These are phyloP conservation scores for Danionella dracula DNA, from an alignment of 2,797 vertebrate genomes.

Conservation along the genomic window DNA sequence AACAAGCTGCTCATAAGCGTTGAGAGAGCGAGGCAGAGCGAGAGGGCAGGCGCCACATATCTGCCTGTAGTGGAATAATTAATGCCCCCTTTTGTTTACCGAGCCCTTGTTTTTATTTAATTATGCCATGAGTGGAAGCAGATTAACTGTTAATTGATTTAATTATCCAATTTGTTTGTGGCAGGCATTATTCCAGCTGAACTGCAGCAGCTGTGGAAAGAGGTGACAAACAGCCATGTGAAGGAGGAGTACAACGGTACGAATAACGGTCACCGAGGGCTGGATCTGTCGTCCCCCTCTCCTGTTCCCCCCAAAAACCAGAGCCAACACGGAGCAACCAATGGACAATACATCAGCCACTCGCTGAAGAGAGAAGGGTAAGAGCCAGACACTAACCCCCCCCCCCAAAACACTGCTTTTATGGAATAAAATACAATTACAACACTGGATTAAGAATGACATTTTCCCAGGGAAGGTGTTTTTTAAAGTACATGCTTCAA, in stretches of 20 bases:
- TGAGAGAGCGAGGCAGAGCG: constrained; percentile 32
- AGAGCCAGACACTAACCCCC: constrained; percentile 24
- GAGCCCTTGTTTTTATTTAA: constrained; percentile 86
- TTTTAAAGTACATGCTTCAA: too few relatives aligned
- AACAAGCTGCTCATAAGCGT: constrained; percentile 68
- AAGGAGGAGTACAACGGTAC: constrained; percentile 80
- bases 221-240: constrained; percentile 86
- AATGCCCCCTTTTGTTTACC: constrained; percentile 94
- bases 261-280: constrained; percentile 87
- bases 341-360: constrained; percentile 90
- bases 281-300: constrained; percentile 93
- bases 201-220: constrained; percentile 99
- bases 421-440: too few relatives aligned
- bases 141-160: constrained; percentile 99
- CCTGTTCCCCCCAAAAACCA: constrained; percentile 85
- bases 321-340: constrained; percentile 90
- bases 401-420: too few relatives aligned
- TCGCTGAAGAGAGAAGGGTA: constrained; percentile 91
- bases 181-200: constrained; percentile 99
- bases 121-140: constrained; percentile 88
- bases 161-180: constrained; percentile 99
- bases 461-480: too few relatives aligned
- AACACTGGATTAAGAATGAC: too few relatives aligned
- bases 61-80: constrained; percentile 73
- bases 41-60: constrained; percentile 40